Conservation (phyloP, 2,888 invertebrate species). For the Nomada fucata region DNA sequence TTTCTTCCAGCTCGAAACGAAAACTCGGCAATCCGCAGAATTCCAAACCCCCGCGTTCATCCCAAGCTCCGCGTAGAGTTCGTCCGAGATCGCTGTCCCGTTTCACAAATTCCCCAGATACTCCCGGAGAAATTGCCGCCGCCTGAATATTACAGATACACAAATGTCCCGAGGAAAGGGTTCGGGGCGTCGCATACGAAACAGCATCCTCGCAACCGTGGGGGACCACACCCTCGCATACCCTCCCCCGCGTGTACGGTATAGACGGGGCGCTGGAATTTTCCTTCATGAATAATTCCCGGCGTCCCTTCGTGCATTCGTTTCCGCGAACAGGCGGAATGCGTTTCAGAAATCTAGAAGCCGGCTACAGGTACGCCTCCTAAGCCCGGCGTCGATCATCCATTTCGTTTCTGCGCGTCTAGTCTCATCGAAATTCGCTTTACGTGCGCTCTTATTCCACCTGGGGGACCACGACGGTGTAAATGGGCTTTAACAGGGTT, state of each 20-base stretch:
- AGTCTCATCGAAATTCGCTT: conserved; percentile 66
- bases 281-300: conserved; percentile 78
- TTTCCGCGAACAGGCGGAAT: conserved; percentile 61
- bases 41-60: not conserved
- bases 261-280: conserved; percentile 45
- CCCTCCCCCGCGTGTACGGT: not conserved
- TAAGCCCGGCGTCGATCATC: conserved; percentile 62
- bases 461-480: conserved; percentile 38
- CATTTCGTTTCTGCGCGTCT: conserved; percentile 44
- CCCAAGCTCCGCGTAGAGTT: not conserved
- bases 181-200: conserved; percentile 42
- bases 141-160: conserved; percentile 48
- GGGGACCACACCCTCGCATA: too few relatives aligned
- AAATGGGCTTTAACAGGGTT: conserved; percentile 65
- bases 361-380: conserved; percentile 31
- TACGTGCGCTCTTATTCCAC: conserved; percentile 37
- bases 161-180: conserved; percentile 18
- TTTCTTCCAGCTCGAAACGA: not conserved
- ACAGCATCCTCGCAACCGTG: conserved; percentile 6
- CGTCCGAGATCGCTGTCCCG: not conserved
- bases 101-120: conserved; percentile 32
- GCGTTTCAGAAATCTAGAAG: conserved; percentile 70
- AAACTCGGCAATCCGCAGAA: not conserved
- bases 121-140: conserved; percentile 19
- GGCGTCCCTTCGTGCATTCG: conserved; percentile 62